Base-by-base conservation (phyloP, 2,113 vertebrate species). In the Onychorhynchus coronatus region DNA sequence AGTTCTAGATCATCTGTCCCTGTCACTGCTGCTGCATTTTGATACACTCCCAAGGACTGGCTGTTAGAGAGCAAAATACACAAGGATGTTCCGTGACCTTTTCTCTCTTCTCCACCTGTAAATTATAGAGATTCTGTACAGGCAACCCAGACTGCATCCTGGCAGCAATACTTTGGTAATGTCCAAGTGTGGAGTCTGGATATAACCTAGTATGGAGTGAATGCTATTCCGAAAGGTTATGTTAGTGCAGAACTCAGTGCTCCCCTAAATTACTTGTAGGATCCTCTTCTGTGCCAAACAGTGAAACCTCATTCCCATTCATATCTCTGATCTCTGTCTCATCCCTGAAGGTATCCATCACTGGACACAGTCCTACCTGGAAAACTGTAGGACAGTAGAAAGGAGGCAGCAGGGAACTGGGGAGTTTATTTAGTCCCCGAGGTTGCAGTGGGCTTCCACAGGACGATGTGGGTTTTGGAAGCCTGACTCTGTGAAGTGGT, bases 1-100 rank as follows among this genome's bases (percentile, higher is more conserved):
- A 91, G 68, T 94, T 93, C 81, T 73, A 63, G 94, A 94, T 97
- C 81, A 87, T 96, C 83, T 96, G 68, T 93, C 86, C 80, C 79
- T 97, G 95, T 85, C 95, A 39, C 18, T 81, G 91, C 63, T 82
- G 16, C 71, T 92, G 93, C 86, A 86, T 55, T 62, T 88, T 85
- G 93, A 85, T 88, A 71, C 25, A 80, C 72, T 90, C 85, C 81
- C n/a, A 4, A 81, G 85, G 50, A 86, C 67, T 13, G 35, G 25
- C 30, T 78, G 53, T 12, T 75, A 83, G 77, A 82, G 70, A 91
- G 67, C 42, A 81, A 76, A 94, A 82, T 10, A 63, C 35, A 25
- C 0, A 4, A 76, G 52, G 88, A 56, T 59, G 35, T 93, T 95
- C 79, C 71, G 55, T 81, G 77, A 41, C 49, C 81, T 95, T 87